Conservation (phyloP, 1,140 invertebrate species). For the Apis cerana region DNA sequence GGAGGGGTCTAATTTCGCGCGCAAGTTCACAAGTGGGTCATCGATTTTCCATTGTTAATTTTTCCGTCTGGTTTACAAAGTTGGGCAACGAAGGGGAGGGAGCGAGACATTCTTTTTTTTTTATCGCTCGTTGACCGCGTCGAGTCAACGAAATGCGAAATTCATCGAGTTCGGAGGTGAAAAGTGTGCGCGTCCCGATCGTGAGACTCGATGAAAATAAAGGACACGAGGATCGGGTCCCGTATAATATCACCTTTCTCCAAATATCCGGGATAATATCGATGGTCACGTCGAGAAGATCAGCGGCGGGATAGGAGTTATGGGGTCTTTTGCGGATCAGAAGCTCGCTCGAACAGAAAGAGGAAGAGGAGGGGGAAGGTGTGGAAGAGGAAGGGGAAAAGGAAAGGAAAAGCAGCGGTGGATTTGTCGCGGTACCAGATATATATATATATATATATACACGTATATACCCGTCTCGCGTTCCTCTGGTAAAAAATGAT, state of each 20-base stretch:
- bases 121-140: no score
- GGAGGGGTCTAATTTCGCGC: neutral
- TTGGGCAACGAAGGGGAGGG: neutral
- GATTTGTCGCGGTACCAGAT: conserved; percentile 57
- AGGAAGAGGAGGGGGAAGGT: conserved; percentile 8
- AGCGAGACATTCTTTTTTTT: no score
- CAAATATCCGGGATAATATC: conserved; percentile 43
- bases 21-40: neutral
- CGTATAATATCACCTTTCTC: conserved; percentile 38
- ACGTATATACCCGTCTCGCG: neutral
- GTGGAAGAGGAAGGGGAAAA: neutral
- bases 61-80: neutral
- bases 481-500: conserved; percentile 66
- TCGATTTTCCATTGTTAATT: neutral
- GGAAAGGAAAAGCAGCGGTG: conserved; percentile 36
- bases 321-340: conserved; percentile 53
- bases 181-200: neutral
- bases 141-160: neutral
- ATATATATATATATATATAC: neutral
- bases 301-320: conserved; percentile 35
- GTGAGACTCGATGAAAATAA: conserved; percentile 15
- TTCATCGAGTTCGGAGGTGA: neutral
- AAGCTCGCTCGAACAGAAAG: conserved; percentile 39
- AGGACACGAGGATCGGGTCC: neutral
- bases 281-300: conserved; percentile 49